Evolutionary conservation across 2,888 invertebrate genomes (phyloP).

Genomic region (Herminia tarsipennalis): DNA sequence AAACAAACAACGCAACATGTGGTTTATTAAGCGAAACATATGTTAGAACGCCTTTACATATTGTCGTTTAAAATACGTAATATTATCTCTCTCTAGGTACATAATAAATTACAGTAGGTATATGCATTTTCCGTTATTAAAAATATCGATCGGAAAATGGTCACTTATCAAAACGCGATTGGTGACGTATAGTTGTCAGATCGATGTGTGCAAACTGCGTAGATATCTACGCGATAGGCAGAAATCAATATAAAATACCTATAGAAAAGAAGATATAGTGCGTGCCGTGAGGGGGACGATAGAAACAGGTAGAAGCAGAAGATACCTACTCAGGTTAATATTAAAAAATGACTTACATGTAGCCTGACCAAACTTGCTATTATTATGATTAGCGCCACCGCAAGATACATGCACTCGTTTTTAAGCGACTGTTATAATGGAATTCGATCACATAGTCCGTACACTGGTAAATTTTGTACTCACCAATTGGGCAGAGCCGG

Average conservation of each 20-base stretch:
- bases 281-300: conserved; percentile 3
- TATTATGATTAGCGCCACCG: conserved; percentile 80
- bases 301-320: conserved; percentile 10
- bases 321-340: conserved; percentile 10
- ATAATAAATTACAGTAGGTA: too few species aligned
- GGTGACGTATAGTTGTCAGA: neutral
- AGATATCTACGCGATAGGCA: neutral
- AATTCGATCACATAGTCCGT: conserved; percentile 44
- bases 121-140: too few species aligned
- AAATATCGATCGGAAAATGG: too few species aligned
- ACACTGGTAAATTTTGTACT: conserved; percentile 67
- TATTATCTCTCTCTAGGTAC: too few species aligned
- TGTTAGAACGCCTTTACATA: too few species aligned
- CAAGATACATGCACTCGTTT: conserved; percentile 79
- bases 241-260: conserved; percentile 1
- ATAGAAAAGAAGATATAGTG: neutral
- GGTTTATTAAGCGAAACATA: too few species aligned
- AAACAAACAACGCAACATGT: too few species aligned
- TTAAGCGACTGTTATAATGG: conserved; percentile 33
- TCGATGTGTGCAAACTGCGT: neutral
- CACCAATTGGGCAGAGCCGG: conserved; percentile 68
- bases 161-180: too few species aligned
- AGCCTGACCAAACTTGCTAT: conserved; percentile 80
- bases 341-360: conserved; percentile 71
- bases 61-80: too few species aligned